Evolutionary conservation across 2,888 invertebrate species (phyloP).

Genomic region (Caenorhabditis macrosperma): DNA sequence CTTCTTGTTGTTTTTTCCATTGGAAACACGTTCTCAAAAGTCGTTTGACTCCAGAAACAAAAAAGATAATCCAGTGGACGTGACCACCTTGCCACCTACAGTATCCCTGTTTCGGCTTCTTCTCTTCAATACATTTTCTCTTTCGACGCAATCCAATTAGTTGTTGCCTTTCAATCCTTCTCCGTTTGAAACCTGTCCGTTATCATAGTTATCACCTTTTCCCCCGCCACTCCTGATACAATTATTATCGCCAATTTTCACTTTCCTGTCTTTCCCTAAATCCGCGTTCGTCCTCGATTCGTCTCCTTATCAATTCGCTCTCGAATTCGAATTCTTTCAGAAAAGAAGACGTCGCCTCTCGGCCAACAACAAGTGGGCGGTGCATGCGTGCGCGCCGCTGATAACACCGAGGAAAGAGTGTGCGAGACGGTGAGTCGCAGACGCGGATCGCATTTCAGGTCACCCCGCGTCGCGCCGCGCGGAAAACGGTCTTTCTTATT

Average conservation of each 20-base stretch:
- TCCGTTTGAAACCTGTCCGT: slow-evolving; percentile 38
- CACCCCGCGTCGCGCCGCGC: slow-evolving; percentile 26
- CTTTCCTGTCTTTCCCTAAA: slow-evolving; percentile 19
- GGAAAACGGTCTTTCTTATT: slow-evolving; percentile 30
- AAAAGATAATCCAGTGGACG: too few relatives aligned
- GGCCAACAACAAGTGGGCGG: slow-evolving; percentile 56
- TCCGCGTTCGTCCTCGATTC: slow-evolving; percentile 2
- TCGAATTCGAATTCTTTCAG: slow-evolving; percentile 30
- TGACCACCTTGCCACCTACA: neutral
- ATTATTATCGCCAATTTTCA: slow-evolving; percentile 41
- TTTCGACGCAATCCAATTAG: slow-evolving; percentile 49
- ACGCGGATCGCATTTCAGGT: slow-evolving; percentile 47
- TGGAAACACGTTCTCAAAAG: too few relatives aligned
- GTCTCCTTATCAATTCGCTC: slow-evolving; percentile 39
- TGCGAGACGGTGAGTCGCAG: slow-evolving; percentile 46
- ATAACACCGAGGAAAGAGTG: slow-evolving; percentile 46
- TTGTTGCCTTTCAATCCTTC: neutral
- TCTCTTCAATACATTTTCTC: slow-evolving; percentile 19
- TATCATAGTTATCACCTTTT: slow-evolving; percentile 36
- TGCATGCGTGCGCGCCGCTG: slow-evolving; percentile 44
- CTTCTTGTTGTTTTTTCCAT: neutral
- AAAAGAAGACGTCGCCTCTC: slow-evolving; percentile 51
- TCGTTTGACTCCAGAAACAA: too few relatives aligned
- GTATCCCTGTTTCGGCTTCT: neutral
- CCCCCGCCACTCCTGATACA: slow-evolving; percentile 18